These are phyloP conservation scores for Danionella cerebrum DNA, from an alignment of 2,113 vertebrate species.

Conservation along the genomic window DNA sequence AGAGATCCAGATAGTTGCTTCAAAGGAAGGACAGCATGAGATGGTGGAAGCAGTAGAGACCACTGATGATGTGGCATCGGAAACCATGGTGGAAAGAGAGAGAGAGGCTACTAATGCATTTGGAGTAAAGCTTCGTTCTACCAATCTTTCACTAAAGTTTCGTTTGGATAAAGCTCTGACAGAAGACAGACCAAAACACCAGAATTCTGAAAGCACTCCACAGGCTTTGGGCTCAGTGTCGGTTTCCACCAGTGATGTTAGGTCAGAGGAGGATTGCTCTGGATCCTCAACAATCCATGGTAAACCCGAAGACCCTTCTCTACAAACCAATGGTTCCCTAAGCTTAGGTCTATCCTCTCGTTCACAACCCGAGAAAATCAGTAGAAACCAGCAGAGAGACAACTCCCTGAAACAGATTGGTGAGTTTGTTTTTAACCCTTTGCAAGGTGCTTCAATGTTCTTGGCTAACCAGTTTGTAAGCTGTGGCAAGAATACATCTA, in stretches of 20 bases:
- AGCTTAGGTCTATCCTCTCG: neutral
- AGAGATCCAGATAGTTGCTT: constrained; percentile 3
- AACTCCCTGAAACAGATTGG: constrained; percentile 57
- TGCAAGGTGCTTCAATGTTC: neutral
- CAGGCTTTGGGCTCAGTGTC: constrained; percentile 42
- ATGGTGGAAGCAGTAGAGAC: constrained; percentile 30
- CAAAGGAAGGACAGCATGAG: constrained; percentile 35
- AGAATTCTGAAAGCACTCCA: constrained; percentile 56
- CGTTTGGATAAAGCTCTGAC: constrained; percentile 42
- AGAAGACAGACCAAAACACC: constrained; percentile 59
- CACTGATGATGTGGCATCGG: constrained; percentile 31
- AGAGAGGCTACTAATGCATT: constrained; percentile 66
- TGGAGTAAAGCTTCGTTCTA: constrained; percentile 82
- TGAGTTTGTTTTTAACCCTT: constrained; percentile 56
- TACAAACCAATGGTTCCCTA: neutral
- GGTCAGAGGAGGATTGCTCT: constrained; percentile 42
- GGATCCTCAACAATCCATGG: constrained; percentile 8
- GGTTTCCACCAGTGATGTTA: constrained; percentile 54
- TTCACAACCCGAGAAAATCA: constrained; percentile 48
- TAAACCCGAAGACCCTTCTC: constrained; percentile 20
- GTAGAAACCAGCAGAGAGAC: constrained; percentile 42
- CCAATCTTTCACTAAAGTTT: constrained; percentile 69
- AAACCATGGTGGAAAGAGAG: constrained; percentile 19
- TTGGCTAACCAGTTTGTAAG: neutral
- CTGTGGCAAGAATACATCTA: too few relatives aligned